Conservation (phyloP, 2,888 invertebrate species). For the Xestia sexstrigata region DNA sequence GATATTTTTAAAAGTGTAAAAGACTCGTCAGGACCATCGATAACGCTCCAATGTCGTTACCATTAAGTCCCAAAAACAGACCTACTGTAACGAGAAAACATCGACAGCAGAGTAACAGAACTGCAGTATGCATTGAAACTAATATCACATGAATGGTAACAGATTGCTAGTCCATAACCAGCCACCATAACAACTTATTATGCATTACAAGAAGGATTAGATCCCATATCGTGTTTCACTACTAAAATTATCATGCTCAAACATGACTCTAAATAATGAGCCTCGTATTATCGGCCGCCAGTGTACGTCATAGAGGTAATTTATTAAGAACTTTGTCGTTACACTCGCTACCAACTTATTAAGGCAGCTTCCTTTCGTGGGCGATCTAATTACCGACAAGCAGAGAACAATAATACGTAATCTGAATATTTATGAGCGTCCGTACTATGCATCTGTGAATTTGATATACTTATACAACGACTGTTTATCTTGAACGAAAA, state of each 20-base stretch:
- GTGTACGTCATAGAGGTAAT: constrained; percentile 77
- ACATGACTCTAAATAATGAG: constrained; percentile 77
- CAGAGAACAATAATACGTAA: constrained; percentile 88
- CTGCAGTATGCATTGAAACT: constrained; percentile 53
- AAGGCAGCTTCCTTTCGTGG: constrained; percentile 86
- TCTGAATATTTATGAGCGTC: constrained; percentile 88
- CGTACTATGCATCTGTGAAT: constrained; percentile 80
- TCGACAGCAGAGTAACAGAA: constrained; percentile 27
- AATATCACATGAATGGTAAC: constrained; percentile 51
- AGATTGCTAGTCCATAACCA: constrained; percentile 50
- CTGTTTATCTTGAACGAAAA: constrained; percentile 87
- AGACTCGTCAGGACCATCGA: not conserved
- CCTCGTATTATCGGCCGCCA: constrained; percentile 72
- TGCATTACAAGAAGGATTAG: constrained; percentile 60
- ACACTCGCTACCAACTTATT: constrained; percentile 82
- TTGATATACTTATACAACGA: constrained; percentile 81
- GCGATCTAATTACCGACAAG: constrained; percentile 90
- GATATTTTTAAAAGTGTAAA: not conserved
- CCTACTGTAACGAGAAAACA: constrained; percentile 16
- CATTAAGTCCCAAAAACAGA: constrained; percentile 10
- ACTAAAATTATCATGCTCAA: constrained; percentile 70
- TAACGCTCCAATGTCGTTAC: not conserved
- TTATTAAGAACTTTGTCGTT: constrained; percentile 83
- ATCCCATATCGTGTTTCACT: constrained; percentile 60
- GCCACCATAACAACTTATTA: constrained; percentile 49